A percentile compares a stretch with the other conserved stretches of the same genome.
These are phyloP conservation scores for Corydoras maculifer DNA, from an alignment of 2,113 vertebrate genomes.

Conservation along the genomic window DNA sequence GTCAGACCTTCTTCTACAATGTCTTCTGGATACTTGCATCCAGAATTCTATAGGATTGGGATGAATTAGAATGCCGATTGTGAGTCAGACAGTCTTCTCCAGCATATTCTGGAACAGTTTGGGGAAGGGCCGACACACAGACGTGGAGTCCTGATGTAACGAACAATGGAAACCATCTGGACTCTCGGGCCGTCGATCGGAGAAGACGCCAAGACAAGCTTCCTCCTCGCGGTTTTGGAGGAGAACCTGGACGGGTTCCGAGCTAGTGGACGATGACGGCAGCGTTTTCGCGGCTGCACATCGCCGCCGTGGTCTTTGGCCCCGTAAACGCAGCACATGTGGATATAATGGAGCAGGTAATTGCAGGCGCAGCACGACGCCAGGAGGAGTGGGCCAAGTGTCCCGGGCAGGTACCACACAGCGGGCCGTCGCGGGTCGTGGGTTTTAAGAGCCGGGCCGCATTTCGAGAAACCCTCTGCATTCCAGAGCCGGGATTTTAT, in stretches of 20 bases:
- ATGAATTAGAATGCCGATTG: too few species aligned
- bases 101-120: too few species aligned
- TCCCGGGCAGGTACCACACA: constrained; percentile 26
- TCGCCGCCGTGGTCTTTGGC: constrained; percentile 14
- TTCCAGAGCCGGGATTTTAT: constrained; percentile 27
- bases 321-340: constrained; percentile 23
- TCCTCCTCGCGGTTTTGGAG: background rate
- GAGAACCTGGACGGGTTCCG: background rate
- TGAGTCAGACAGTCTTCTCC: too few species aligned
- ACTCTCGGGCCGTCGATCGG: too few species aligned
- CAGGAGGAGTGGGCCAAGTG: constrained; percentile 10
- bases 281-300: constrained; percentile 12
- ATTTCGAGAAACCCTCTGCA: constrained; percentile 10
- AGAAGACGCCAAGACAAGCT: too few species aligned
- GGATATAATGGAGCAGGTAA: constrained; percentile 40
- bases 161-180: too few species aligned
- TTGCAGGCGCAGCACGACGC: constrained; percentile 22
- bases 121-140: too few species aligned
- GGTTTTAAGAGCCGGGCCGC: constrained; percentile 22
- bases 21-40: too few species aligned
- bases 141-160: too few species aligned
- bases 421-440: constrained; percentile 27
- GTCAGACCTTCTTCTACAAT: too few species aligned
- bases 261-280: constrained; percentile 9
- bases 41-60: too few species aligned